Evolutionary conservation across 2,888 invertebrate species (phyloP), one percentile per base, ranked within the genome.

Genomic region (Ametastegia equiseti): DNA sequence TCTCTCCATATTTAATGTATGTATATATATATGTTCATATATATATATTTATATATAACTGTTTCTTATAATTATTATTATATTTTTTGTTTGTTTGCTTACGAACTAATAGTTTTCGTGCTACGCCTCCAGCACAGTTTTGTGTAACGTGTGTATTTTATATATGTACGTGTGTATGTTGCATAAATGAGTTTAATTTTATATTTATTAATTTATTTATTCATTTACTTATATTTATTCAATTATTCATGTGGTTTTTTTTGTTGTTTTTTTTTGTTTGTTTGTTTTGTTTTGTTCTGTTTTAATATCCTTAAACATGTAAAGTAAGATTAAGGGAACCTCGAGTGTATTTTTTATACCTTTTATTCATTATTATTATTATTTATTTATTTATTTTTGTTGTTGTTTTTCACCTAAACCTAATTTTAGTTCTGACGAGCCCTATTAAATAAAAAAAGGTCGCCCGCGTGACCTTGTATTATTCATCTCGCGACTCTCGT

Each of bases 101-200:
- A 91, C 86, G 88, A 88, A 88, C 90, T 91, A 91, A 91, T 91
- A 91, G 91, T 91, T 91, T 89, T 89, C 89, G 91, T 91, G 91
- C 91, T 90, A 89, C 88, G 86, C 87, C 85, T n/a, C n/a, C 89
- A 91, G 91, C 91, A 91, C 91, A 90, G 86, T 84, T 86, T 86
- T 89, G 87, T 89, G 90, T 90, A 89, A 89, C 87, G 81, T 83
- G 85, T 85, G 85, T 84, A 77, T n/a, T n/a, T n/a, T n/a, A n/a
- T n/a, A n/a, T n/a, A n/a, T n/a, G n/a, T n/a, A n/a, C n/a, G n/a
- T 71, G 77, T 79, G 80, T 82, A 85, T 85, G 84, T 81, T 85
- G 84, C 85, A 83, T 57, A n/a, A n/a, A 19, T 83, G 71, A 83
- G 71, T 86, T 78, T 75, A 36, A 79, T 85, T 81, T 80, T 84